A percentile compares a stretch with the other conserved stretches of the same genome.
These are phyloP conservation scores for Varanus salvator DNA, from an alignment of 2,113 vertebrate species.

Conservation along the genomic window DNA sequence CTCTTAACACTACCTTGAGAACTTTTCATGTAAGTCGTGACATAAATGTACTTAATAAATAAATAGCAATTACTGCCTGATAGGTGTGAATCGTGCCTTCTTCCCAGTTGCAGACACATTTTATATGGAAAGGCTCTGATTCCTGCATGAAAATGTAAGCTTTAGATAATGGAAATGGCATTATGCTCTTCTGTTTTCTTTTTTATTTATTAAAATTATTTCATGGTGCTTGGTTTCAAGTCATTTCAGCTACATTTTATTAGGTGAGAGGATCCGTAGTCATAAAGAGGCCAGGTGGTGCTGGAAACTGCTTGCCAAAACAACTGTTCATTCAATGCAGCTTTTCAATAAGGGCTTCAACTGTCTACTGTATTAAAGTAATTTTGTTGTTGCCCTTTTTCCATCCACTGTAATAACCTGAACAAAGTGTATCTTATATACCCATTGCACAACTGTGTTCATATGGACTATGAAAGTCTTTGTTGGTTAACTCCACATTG, in stretches of 20 bases:
- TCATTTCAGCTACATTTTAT: constrained; percentile 38
- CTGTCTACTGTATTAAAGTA: not conserved
- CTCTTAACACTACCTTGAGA: not conserved
- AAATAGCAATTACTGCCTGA: not conserved
- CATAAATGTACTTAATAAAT: not conserved
- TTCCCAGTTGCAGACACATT: not conserved
- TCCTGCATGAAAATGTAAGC: not conserved
- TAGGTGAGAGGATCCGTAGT: constrained; percentile 23
- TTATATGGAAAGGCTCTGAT: not conserved
- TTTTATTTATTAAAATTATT: constrained; percentile 28
- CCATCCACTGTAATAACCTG: constrained; percentile 26
- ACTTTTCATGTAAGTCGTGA: not conserved
- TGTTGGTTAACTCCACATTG: constrained; percentile 23
- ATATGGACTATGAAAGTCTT: not conserved
- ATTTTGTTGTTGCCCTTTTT: constrained; percentile 16
- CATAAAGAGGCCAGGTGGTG: not conserved
- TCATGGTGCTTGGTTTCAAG: rapidly evolving
- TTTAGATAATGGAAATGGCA: not conserved
- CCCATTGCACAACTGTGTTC: not conserved
- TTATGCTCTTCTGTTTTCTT: not conserved
- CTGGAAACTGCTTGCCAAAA: constrained; percentile 34
- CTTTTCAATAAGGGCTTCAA: not conserved
- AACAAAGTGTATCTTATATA: not conserved
- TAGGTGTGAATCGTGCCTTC: not conserved
- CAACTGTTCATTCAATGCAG: constrained; percentile 8